Evolutionary conservation across 2,888 invertebrate genomes (phyloP).

Genomic region (Incurvaria masculella): DNA sequence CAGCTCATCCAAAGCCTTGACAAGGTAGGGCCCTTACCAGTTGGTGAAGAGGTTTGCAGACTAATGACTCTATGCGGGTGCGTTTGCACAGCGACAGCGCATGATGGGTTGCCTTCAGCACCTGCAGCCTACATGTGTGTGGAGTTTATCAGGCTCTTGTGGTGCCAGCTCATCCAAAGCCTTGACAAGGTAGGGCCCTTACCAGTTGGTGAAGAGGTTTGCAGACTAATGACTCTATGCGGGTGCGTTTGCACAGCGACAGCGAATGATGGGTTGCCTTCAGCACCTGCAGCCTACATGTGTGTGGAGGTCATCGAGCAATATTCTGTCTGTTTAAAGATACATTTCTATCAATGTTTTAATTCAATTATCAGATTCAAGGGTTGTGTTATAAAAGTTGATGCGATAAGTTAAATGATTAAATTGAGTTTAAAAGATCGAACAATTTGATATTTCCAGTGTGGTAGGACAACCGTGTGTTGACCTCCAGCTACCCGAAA

Average conservation of each 20-base stretch:
- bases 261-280: constrained; percentile 94
- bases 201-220: constrained; percentile 85
- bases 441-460: too few relatives aligned
- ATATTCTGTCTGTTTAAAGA: too few relatives aligned
- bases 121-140: constrained; percentile 97
- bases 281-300: constrained; percentile 97
- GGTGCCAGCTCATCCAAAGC: constrained; percentile 84
- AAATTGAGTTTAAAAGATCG: too few relatives aligned
- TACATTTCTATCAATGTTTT: too few relatives aligned
- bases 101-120: constrained; percentile 98
- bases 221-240: constrained; percentile 74
- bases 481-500: too few relatives aligned
- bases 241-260: constrained; percentile 85
- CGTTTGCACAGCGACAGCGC: constrained; percentile 87
- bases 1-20: too few relatives aligned
- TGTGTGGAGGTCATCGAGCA: constrained; percentile 97
- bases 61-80: constrained; percentile 75
- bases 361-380: too few relatives aligned
- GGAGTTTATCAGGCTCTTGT: constrained; percentile 95
- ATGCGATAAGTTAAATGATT: too few relatives aligned
- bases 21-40: too few relatives aligned
- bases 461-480: too few relatives aligned
- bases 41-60: constrained; percentile 80
- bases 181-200: too few relatives aligned
- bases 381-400: too few relatives aligned